Evolutionary conservation across 1,140 invertebrate genomes (phyloP).

Genomic region (Heliothis subflexa): DNA sequence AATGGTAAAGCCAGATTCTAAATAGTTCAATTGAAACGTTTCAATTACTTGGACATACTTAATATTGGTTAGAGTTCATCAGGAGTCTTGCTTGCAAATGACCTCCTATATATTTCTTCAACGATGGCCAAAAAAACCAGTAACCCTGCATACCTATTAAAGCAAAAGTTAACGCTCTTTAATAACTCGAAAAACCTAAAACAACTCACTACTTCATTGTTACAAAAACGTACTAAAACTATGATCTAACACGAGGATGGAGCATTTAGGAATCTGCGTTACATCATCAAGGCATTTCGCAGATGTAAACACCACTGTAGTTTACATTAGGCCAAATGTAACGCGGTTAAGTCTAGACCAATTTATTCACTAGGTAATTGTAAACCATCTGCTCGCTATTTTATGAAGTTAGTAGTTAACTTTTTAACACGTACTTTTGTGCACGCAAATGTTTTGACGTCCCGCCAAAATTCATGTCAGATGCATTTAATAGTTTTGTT

Average conservation of each 20-base stretch:
- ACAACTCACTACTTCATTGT: no score
- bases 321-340: slow-evolving; percentile 51
- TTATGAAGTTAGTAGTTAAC: slow-evolving; percentile 13
- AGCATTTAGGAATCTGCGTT: slow-evolving; percentile 28
- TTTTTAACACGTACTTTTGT: background rate
- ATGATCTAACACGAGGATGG: slow-evolving; percentile 23
- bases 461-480: background rate
- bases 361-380: slow-evolving; percentile 48
- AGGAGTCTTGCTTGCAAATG: no score
- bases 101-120: no score
- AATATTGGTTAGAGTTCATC: no score
- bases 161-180: no score
- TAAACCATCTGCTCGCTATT: slow-evolving; percentile 29
- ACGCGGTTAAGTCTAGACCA: slow-evolving; percentile 50
- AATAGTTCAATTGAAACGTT: no score
- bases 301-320: slow-evolving; percentile 44
- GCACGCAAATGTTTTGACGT: slow-evolving; percentile 1
- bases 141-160: no score
- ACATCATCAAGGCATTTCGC: slow-evolving; percentile 35
- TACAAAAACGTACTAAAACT: background rate
- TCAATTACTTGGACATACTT: no score
- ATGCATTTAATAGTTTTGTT: background rate
- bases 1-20: no score
- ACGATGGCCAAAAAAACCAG: no score
- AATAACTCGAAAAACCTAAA: no score